phyloP scores from a whole-genome alignment of 2,888 invertebrate species.

The Smittia aterrima region DNA sequence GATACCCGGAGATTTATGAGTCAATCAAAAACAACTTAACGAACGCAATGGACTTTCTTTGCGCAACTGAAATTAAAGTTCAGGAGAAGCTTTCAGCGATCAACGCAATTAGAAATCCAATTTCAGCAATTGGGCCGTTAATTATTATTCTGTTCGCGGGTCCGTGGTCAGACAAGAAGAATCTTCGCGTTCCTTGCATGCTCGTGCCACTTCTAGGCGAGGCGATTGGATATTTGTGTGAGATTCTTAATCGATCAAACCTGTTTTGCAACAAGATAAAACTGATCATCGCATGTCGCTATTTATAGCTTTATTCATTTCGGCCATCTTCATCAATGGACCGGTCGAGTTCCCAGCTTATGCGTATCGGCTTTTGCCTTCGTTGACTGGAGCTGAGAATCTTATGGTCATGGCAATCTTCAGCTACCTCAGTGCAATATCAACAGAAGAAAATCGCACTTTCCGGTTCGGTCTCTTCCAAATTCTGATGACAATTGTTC shows the following conservation, averaged over 20 bases:
- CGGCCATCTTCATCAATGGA: constrained; percentile 52
- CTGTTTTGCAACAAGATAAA: neutral
- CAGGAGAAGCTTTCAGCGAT: constrained; percentile 50
- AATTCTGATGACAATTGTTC: constrained; percentile 48
- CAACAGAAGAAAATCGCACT: constrained; percentile 52
- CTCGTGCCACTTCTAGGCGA: constrained; percentile 28
- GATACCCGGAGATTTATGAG: neutral
- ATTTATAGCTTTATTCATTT: constrained; percentile 47
- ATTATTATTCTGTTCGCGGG: constrained; percentile 53
- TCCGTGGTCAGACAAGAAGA: constrained; percentile 53
- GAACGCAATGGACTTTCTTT: constrained; percentile 44
- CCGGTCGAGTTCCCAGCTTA: constrained; percentile 53
- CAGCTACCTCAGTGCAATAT: constrained; percentile 51
- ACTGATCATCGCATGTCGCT: neutral
- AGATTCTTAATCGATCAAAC: neutral
- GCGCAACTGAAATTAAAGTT: constrained; percentile 52
- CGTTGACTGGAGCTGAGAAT: constrained; percentile 51
- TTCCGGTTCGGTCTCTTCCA: constrained; percentile 54
- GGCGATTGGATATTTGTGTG: constrained; percentile 20
- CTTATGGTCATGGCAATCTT: constrained; percentile 53
- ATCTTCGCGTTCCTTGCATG: constrained; percentile 45
- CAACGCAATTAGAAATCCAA: constrained; percentile 52
- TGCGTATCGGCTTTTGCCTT: constrained; percentile 51
- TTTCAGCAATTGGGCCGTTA: constrained; percentile 44
- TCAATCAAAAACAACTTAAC: neutral